Percentiles rank a stretch among this genome's conserved stretches.
Evolutionary conservation across 2,113 vertebrate genomes (phyloP).

Genomic region (Gopherus evgoodei): DNA sequence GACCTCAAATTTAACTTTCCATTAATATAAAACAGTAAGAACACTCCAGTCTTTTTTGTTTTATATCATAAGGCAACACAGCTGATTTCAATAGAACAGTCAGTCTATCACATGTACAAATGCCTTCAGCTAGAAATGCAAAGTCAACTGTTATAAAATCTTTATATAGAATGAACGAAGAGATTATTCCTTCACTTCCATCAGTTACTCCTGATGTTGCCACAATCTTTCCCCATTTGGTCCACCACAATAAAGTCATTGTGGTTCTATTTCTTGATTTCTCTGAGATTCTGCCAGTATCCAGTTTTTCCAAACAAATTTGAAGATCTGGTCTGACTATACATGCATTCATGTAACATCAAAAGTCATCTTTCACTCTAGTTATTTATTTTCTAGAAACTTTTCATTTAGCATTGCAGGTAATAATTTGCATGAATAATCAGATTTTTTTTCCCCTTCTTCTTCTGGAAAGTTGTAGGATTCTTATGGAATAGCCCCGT

Average conservation of each 20-base stretch:
- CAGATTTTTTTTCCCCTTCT: background rate
- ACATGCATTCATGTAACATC: background rate
- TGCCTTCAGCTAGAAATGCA: background rate
- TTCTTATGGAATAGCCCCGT: background rate
- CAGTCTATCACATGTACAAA: background rate
- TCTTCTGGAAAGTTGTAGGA: background rate
- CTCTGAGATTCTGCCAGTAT: background rate
- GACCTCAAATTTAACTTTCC: background rate
- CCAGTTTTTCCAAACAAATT: background rate
- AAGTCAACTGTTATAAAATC: background rate
- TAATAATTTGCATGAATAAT: background rate
- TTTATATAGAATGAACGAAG: background rate
- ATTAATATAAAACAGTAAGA: background rate
- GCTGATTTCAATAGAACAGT: background rate
- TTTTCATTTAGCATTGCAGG: background rate
- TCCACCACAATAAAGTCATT: background rate
- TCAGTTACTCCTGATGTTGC: background rate
- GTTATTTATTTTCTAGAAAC: background rate
- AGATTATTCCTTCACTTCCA: background rate
- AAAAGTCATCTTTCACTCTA: background rate
- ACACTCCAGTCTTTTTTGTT: background rate
- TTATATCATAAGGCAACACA: background rate
- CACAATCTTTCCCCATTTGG: background rate
- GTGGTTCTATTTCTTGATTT: background rate
- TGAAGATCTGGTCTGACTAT: background rate